These are phyloP conservation scores for Daboia siamensis DNA, from an alignment of 2,113 vertebrate species.

Conservation along the genomic window DNA sequence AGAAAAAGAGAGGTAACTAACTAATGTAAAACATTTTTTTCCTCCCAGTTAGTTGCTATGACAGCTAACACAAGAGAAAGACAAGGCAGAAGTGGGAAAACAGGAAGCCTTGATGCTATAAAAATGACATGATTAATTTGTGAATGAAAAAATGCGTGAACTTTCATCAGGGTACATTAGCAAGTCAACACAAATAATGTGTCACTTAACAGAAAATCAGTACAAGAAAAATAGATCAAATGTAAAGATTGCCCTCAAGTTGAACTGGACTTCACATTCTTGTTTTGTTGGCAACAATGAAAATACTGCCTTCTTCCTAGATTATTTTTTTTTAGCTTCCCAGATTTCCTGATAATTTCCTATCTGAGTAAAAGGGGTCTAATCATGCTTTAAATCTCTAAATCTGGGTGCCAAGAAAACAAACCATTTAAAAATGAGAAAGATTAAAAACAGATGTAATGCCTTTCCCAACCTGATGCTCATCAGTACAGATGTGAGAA, in stretches of 20 bases:
- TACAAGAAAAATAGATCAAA: not conserved
- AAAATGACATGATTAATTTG: not conserved
- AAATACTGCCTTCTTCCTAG: not conserved
- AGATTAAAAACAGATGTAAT: not conserved
- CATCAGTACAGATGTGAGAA: not conserved
- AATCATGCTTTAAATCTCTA: not conserved
- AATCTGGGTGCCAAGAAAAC: not conserved
- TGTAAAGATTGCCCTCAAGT: not conserved
- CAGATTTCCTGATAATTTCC: not conserved
- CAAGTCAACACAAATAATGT: not conserved
- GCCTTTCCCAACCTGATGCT: not conserved
- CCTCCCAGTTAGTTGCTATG: not conserved
- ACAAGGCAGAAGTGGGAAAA: not conserved
- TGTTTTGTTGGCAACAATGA: not conserved
- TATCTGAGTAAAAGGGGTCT: not conserved
- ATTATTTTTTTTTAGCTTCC: not conserved
- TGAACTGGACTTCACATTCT: not conserved
- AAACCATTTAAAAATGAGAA: not conserved
- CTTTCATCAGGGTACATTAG: not conserved
- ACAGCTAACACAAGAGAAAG: not conserved
- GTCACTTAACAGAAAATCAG: not conserved
- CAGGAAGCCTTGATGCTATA: not conserved
- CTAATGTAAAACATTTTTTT: not conserved
- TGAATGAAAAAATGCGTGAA: not conserved
- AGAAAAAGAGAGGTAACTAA: not conserved